Base-by-base conservation (phyloP, 2,888 invertebrate genomes). In the Monochamus alternatus region DNA sequence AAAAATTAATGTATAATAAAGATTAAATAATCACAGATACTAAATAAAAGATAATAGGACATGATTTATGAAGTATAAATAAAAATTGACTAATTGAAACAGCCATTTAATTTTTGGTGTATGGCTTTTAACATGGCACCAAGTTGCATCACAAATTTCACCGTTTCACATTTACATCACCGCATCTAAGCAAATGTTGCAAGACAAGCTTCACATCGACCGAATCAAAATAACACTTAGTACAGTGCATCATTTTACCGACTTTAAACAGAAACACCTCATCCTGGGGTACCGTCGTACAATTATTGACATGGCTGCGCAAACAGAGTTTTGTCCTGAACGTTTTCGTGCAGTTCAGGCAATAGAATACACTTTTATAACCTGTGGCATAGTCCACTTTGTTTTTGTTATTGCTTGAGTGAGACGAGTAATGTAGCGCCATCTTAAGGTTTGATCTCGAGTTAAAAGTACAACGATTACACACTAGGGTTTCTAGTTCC, bases 341-440 rank as follows among this genome's bases (percentile, higher is more conserved):
- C 14, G 5, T n/a, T 3, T 14, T 55, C 22, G 55, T 22, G 14
- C 55, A 55, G 7, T 14, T 14, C 4, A 55, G 14, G 7, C 55
- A 55, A 55, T 55, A 55, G 55, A 55, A 55, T 14, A 14, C 55
- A 55, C 5, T 8, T 22, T n/a, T 55, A 55, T 55, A 55, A 55
- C 14, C 22, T 3, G 5, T n/a, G 14, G n/a, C 22, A 14, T n/a
- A 14, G 5, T n/a, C 5, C 3, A 55, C 55, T 7, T 3, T 55
- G 0, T 55, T 55, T n/a, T n/a, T 14, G n/a, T 14, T 22, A 1
- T 8, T 7, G n/a, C 14, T 55, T 12, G n/a, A 7, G 14, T 55
- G 55, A 4, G 22, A 7, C n/a, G 7, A 55, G 7, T 14, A 55
- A 55, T 55, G 55, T 14, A 7, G 7, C 7, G 55, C 55, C 14